A percentile compares a stretch with the other conserved stretches of the same genome.
Conservation (phyloP, 2,888 invertebrate genomes). For the Hoplodrina blanda region DNA sequence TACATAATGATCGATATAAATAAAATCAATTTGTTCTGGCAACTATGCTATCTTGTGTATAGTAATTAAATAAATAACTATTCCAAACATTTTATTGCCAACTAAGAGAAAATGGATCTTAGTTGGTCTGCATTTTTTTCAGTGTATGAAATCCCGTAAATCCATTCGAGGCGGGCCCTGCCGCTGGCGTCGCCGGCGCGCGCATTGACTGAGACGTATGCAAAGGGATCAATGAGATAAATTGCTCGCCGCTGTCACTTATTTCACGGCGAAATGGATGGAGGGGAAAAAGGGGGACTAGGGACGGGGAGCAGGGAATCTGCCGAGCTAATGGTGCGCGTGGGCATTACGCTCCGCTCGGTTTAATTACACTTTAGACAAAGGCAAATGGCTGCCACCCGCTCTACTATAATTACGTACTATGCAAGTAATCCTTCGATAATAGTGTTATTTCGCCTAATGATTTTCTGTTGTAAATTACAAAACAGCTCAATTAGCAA, state of each 20-base stretch:
- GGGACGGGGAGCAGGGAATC: conserved; percentile 62
- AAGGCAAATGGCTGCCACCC: conserved; percentile 67
- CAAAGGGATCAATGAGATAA: conserved; percentile 88
- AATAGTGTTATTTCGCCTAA: conserved; percentile 48
- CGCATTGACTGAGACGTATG: conserved; percentile 87
- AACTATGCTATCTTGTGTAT: no score
- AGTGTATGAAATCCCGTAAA: conserved; percentile 79
- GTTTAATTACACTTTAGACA: conserved; percentile 77
- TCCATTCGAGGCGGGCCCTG: conserved; percentile 73
- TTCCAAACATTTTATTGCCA: no score
- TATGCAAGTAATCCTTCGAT: conserved; percentile 47
- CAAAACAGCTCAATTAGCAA: conserved; percentile 37
- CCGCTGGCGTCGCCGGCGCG: conserved; percentile 67
- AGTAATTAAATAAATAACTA: no score
- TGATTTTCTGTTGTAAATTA: conserved; percentile 40
- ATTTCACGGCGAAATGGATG: conserved; percentile 79
- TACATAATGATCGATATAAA: no score
- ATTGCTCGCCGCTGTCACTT: conserved; percentile 85
- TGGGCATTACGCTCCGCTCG: conserved; percentile 78
- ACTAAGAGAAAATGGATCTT: no score
- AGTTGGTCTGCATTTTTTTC: no score
- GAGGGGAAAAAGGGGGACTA: conserved; percentile 57
- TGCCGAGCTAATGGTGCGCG: conserved; percentile 80
- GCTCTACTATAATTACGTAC: conserved; percentile 52
- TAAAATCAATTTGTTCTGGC: no score